These are phyloP conservation scores for Anarrhichthys ocellatus DNA, from an alignment of 2,113 vertebrate genomes.

Conservation along the genomic window DNA sequence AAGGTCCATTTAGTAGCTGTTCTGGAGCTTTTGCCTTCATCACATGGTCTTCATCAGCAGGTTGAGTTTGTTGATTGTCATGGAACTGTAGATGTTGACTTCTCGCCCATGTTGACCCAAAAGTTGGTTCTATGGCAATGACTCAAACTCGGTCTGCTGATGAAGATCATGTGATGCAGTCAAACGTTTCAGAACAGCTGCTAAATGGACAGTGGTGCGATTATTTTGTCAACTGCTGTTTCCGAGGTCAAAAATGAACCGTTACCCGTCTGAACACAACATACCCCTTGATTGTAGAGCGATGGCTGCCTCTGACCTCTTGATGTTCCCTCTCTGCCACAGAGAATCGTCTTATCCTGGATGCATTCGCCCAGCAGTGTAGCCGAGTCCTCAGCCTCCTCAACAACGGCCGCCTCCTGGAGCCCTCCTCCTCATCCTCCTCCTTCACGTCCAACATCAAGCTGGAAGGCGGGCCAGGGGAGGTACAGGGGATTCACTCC, in stretches of 20 bases:
- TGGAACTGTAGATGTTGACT: neutral
- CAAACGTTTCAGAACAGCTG: neutral
- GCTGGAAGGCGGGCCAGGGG: conserved; percentile 85
- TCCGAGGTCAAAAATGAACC: neutral
- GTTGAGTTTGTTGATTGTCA: neutral
- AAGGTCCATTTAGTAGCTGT: neutral
- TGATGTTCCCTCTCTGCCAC: conserved; percentile 44
- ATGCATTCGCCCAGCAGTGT: conserved; percentile 98
- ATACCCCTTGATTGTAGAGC: neutral
- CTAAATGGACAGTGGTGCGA: neutral
- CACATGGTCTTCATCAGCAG: neutral
- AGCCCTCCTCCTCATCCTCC: conserved; percentile 86
- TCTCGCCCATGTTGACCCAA: neutral
- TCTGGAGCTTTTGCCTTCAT: neutral
- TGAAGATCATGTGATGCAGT: neutral
- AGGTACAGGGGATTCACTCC: conserved; percentile 79
- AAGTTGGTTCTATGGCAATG: neutral
- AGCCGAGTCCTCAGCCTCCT: conserved; percentile 97
- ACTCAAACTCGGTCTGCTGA: neutral
- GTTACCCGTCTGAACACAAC: neutral
- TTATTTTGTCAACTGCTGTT: conserved; percentile 6
- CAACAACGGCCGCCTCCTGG: conserved; percentile 95
- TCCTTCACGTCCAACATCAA: conserved; percentile 91
- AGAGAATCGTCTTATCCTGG: conserved; percentile 97
- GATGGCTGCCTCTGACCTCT: neutral